Percentiles rank a stretch among this genome's conserved stretches.
phyloP scores from a whole-genome alignment of 2,797 vertebrate genomes.

The Enoplosus armatus region DNA sequence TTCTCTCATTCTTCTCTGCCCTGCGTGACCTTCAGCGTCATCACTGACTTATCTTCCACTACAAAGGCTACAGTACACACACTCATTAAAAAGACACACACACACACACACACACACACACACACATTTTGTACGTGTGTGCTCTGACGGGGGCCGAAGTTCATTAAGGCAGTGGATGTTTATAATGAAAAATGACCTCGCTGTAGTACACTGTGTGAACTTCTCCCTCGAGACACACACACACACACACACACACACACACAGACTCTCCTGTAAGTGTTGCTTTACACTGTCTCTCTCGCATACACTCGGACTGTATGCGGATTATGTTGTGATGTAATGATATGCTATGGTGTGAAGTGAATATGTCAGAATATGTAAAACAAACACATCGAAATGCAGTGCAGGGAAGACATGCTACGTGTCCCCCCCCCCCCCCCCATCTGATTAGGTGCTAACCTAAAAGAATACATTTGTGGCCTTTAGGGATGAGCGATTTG shows the following conservation, averaged over 20 bases:
- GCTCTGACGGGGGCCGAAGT: constrained; percentile 48
- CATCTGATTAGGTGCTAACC: constrained; percentile 23
- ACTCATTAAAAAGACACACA: constrained; percentile 62
- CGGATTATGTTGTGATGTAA: constrained; percentile 7
- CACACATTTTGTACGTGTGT: constrained; percentile 21
- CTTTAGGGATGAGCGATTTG: constrained; percentile 16
- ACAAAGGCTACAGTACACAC: constrained; percentile 67
- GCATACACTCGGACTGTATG: constrained; percentile 16
- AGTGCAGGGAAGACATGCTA: background rate
- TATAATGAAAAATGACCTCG: constrained; percentile 80
- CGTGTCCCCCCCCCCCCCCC: background rate
- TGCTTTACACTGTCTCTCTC: constrained; percentile 1
- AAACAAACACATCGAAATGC: constrained; percentile 1
- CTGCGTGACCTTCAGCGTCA: constrained; percentile 83
- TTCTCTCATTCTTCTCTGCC: constrained; percentile 81
- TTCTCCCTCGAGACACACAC: constrained; percentile 50
- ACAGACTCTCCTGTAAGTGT: constrained; percentile 36
- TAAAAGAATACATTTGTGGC: constrained; percentile 21
- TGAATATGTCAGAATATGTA: background rate
- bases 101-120: background rate
- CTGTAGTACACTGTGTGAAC: constrained; percentile 59
- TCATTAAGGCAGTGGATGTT: constrained; percentile 72
- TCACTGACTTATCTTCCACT: constrained; percentile 80
- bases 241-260: constrained; percentile 23
- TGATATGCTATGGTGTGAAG: constrained; percentile 41